Evolutionary conservation across 2,113 vertebrate genomes (phyloP), one percentile per base, ranked within the genome.

Genomic region (Neogobius melanostomus): DNA sequence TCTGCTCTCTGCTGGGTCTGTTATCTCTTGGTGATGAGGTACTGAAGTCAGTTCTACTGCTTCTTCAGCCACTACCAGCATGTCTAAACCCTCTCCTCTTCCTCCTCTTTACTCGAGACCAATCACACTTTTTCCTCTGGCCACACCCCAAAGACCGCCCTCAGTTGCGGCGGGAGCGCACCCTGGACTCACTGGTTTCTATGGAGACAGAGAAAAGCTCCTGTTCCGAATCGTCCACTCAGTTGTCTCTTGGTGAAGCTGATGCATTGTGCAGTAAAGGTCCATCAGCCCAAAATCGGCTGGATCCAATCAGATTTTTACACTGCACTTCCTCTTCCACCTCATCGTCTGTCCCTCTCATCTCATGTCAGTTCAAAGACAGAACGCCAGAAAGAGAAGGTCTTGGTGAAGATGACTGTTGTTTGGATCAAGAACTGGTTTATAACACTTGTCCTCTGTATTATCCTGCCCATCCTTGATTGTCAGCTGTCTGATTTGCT

Each of bases 81-180:
- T 96, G 96, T 88, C 92, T 99, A 72, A 98, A 98, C 86, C 97
- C 97, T 0, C 82, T 98, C 86, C 94, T 99, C 66, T 98, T 97
- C 84, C 90, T 98, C 52, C 91, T 98, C 67, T 96, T 96, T 92
- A 96, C 94, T 85, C 91, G 94, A 83, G 94, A 95, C 59, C 95
- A 96, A 76, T 89, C 95, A 49, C 92, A 93, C 72, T 89, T 95
- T 67, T 93, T 93, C 70, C 91, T 96, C 66, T 91, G 91, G 85
- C 82, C 89, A 75, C 68, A 81, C 67, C 72, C 91, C 8, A 92
- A 92, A 71, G 71, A 82, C 1, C 71, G 72, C 47, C 74, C 89
- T 46, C 90, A 92, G 56, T 67, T 88, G 52, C 85, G 86, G 3
- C 82, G 91, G 12, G 86, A 93, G 76, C 90, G 11, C 68, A 91